Base-by-base conservation (phyloP, 2,888 invertebrate genomes). In the Encarsia formosa region DNA sequence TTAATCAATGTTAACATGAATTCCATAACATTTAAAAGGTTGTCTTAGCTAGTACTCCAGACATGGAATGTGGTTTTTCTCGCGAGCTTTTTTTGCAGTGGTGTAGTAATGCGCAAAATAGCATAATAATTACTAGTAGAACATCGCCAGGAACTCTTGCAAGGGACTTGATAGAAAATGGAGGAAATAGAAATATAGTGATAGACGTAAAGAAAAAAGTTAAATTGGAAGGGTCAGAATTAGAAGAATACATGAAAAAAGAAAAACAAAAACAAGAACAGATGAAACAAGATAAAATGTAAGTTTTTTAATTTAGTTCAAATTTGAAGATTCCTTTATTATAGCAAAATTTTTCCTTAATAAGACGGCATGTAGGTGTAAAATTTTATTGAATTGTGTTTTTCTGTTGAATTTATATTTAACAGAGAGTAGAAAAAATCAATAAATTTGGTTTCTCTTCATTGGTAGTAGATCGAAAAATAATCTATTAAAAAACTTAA, bases 61-160 rank as follows among this genome's bases (percentile, higher is more conserved):
- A 98, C 71, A 82, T 99, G 78, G 97, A 99, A 75, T 85, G 88
- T 59, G 99, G 99, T 0, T 98, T 91, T 74, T 88, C 97, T 0
- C 78, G 98, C 48, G 98, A 99, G 66, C 77, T 99, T 20, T 98
- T 99, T 73, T 77, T 95, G 3, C 86, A 90, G 65, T 99, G 98
- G 97, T 91, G 94, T 48, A 82, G 86, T 1, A 90, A 93, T 76
- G 79, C 90, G 2, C 88, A 89, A 69, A 99, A 99, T 70, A 91
- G 93, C 68, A 89, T 99, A 59, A 92, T 99, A 57, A 77, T 99
- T 48, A 98, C 98, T 1, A 87, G 90, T 68, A 86, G 91, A 68
- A 86, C 88, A 0, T 86, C 88, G 0, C 88, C 88, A 0, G 90
- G 90, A 9, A 90, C 91, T 0, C 69, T 91, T 44, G 88, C 88